Evolutionary conservation across 2,888 invertebrate species (phyloP), one percentile per base, ranked within the genome.

Genomic region (Lacanobia oleracea): DNA sequence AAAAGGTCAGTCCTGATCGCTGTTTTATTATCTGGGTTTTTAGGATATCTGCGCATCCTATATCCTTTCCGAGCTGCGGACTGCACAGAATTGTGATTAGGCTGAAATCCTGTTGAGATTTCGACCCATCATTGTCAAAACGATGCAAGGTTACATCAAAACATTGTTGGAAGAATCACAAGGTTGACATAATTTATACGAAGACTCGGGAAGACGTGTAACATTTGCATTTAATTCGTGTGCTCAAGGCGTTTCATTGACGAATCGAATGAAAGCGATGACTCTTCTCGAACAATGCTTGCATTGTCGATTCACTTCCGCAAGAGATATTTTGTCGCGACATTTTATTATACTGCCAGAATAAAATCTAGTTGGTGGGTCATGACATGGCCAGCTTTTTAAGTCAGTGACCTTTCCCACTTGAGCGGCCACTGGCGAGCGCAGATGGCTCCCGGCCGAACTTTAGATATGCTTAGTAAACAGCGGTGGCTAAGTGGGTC

Each of bases 231-330:
- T 54, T 56, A 51, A 50, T 79, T 57, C 62, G 14, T 18, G 18
- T 54, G 14, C 57, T 62, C 79, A 74, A 79, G 62, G 75, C 7
- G 57, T 65, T 75, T 53, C 65, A 65, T 65, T 79, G 75, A 66
- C 33, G 8, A 68, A 62, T 50, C 16, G 16, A 74, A 74, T 63
- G 37, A 45, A 78, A 80, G 37, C 77, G 60, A 53, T 54, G 56
- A 65, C 59, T 54, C 21, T 10, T 62, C n/a, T 43, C n/a, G 6
- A 18, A 50, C 18, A 56, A 50, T 33, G n/a, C n/a, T 14, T 21
- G 51, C 27, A n/a, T 16, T 40, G 50, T 67, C 33, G 51, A 21
- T 53, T 65, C 57, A 53, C 33, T 67, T 72, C 57, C 66, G 53
- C 23, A 1, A 37, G n/a, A 40, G 9, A 51, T 50, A 45, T 62